A percentile compares a stretch with the other conserved stretches of the same genome.
Conservation (phyloP, 2,888 invertebrate species). For the Tubulanus polymorphus region DNA sequence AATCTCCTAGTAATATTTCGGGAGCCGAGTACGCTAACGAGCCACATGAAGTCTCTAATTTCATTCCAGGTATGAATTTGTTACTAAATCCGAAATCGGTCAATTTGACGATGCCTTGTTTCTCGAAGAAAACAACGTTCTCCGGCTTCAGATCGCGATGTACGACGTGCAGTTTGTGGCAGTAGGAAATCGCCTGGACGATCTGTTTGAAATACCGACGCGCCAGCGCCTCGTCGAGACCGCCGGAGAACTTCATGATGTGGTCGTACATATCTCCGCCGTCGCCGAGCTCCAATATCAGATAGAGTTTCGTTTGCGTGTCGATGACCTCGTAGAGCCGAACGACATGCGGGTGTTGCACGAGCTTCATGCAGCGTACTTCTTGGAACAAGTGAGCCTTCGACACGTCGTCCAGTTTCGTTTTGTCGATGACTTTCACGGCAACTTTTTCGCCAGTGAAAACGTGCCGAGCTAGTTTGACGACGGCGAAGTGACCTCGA, state of each 20-base stretch:
- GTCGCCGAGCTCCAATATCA: conserved; percentile 93
- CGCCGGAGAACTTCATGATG: conserved; percentile 88
- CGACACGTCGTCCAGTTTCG: conserved; percentile 92
- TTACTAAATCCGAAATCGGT: conserved; percentile 98
- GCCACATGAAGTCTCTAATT: conserved; percentile 96
- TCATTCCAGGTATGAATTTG: conserved; percentile 81
- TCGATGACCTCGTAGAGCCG: conserved; percentile 98
- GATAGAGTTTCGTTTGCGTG: conserved; percentile 87
- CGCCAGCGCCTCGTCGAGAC: conserved; percentile 62
- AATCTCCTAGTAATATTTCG: conserved; percentile 95
- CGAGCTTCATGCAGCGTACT: conserved; percentile 96
- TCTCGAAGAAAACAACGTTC: conserved; percentile 98
- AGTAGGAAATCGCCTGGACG: conserved; percentile 93
- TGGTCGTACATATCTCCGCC: conserved; percentile 98
- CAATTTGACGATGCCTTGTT: conserved; percentile 91
- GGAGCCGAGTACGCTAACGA: conserved; percentile 98
- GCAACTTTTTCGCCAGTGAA: conserved; percentile 98
- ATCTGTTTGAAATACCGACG: conserved; percentile 91
- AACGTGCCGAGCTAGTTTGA: conserved; percentile 95
- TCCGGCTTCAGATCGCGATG: conserved; percentile 97
- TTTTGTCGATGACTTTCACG: conserved; percentile 96
- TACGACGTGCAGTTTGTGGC: conserved; percentile 85
- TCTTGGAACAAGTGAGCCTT: conserved; percentile 77
- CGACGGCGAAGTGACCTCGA: conserved; percentile 97
- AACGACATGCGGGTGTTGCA: conserved; percentile 98